A percentile compares a stretch with the other conserved stretches of the same genome.
These are phyloP conservation scores for Conus ventricosus DNA, from an alignment of 1,140 invertebrate genomes.

Conservation along the genomic window DNA sequence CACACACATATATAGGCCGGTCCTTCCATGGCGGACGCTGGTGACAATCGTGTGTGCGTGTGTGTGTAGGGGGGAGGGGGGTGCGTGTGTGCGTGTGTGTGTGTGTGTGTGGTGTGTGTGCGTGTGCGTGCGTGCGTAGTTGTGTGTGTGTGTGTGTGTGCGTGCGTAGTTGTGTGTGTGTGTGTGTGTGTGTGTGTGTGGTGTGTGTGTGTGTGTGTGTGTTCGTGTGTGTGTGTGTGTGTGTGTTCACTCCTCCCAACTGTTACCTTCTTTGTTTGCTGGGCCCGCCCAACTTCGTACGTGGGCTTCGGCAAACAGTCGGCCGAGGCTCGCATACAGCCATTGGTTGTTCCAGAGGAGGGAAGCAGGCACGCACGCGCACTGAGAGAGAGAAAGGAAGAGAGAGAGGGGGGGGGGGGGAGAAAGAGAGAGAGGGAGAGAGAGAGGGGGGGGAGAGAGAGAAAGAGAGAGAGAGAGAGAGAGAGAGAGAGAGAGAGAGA, in stretches of 20 bases:
- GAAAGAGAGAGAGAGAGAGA: constrained; percentile 3
- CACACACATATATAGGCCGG: too few species aligned
- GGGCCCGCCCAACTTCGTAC: neutral
- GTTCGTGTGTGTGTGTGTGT: neutral
- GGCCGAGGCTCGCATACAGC: neutral
- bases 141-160: constrained; percentile 5
- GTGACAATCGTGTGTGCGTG: too few species aligned
- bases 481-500: too few species aligned
- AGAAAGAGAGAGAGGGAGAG: too few species aligned
- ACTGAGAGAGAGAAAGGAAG: constrained; percentile 21
- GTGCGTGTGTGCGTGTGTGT: neutral
- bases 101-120: neutral
- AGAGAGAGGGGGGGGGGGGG: constrained; percentile 14
- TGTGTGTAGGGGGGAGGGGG: too few species aligned
- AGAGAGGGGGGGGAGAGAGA: too few species aligned
- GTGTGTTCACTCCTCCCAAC: neutral
- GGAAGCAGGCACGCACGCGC: neutral
- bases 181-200: neutral
- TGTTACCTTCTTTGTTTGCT: neutral
- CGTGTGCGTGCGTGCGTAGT: neutral
- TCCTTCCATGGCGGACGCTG: too few species aligned
- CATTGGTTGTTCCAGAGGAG: neutral
- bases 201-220: constrained; percentile 3
- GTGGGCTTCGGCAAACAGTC: neutral
- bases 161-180: too few species aligned